A percentile compares a stretch with the other conserved stretches of the same genome.
Evolutionary conservation across 2,113 vertebrate species (phyloP).

Genomic region (Caretta caretta): DNA sequence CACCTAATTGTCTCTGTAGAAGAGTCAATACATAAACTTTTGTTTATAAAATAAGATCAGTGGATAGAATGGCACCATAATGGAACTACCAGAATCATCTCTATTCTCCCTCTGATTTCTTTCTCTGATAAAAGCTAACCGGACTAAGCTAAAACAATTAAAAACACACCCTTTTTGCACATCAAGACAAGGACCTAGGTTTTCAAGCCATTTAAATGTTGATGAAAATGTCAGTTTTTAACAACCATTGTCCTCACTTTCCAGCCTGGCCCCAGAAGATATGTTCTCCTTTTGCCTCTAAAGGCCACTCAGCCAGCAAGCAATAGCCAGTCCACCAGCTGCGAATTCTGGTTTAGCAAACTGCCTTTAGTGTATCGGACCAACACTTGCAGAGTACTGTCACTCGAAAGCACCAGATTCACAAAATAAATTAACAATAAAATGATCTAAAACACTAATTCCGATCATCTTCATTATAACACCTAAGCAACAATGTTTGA

Average conservation of each 20-base stretch:
- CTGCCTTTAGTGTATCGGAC: neutral
- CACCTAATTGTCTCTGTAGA: neutral
- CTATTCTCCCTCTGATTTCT: neutral
- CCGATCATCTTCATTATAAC: neutral
- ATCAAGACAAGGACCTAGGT: neutral
- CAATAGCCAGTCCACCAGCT: neutral
- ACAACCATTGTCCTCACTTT: neutral
- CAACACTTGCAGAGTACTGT: neutral
- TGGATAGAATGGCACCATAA: neutral
- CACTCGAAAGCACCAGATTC: neutral
- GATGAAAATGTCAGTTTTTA: neutral
- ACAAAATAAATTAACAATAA: neutral
- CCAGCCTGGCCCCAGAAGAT: neutral
- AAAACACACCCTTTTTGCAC: neutral
- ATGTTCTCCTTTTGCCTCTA: neutral
- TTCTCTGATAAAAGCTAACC: neutral
- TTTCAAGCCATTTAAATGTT: neutral
- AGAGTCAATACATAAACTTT: neutral
- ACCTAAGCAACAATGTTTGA: rapidly evolving
- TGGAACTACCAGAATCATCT: neutral
- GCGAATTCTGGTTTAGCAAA: neutral
- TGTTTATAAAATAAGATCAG: neutral
- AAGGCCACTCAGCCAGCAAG: neutral
- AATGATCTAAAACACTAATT: neutral
- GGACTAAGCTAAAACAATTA: neutral